Conservation (phyloP, 2,797 vertebrate genomes). For the Hemibagrus guttatus region DNA sequence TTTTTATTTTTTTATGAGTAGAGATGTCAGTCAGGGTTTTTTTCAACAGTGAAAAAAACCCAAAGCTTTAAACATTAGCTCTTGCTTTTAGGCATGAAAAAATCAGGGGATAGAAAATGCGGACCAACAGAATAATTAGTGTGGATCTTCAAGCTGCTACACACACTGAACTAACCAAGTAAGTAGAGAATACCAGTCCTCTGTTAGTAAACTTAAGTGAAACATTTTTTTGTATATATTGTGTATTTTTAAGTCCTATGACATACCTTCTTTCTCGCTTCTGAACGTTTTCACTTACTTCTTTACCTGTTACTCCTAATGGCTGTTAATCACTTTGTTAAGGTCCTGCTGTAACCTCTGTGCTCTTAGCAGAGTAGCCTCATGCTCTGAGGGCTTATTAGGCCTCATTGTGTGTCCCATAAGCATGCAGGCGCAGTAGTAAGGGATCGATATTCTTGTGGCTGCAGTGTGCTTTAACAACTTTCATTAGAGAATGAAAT, state of each 20-base stretch:
- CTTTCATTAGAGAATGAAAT: constrained; percentile 25
- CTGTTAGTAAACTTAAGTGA: neutral
- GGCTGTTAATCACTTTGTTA: neutral
- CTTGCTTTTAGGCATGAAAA: neutral
- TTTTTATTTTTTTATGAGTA: no score
- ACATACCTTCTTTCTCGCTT: neutral
- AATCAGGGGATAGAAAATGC: neutral
- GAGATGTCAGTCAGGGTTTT: neutral
- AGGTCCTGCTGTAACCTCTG: neutral
- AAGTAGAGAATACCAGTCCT: neutral
- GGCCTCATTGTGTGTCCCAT: neutral
- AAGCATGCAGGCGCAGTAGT: neutral
- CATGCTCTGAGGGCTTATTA: constrained; percentile 2
- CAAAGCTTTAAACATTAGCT: neutral
- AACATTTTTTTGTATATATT: neutral
- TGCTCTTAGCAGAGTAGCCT: neutral
- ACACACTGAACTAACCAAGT: neutral
- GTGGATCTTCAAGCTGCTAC: neutral
- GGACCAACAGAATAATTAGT: neutral
- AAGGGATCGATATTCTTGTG: constrained; percentile 15
- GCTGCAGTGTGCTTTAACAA: constrained; percentile 29
- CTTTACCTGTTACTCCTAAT: neutral
- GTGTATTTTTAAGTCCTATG: neutral
- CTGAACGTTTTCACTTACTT: neutral
- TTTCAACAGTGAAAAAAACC: neutral